These are phyloP conservation scores for Anagrus nilaparvatae DNA, from an alignment of 1,140 invertebrate species.

Conservation along the genomic window DNA sequence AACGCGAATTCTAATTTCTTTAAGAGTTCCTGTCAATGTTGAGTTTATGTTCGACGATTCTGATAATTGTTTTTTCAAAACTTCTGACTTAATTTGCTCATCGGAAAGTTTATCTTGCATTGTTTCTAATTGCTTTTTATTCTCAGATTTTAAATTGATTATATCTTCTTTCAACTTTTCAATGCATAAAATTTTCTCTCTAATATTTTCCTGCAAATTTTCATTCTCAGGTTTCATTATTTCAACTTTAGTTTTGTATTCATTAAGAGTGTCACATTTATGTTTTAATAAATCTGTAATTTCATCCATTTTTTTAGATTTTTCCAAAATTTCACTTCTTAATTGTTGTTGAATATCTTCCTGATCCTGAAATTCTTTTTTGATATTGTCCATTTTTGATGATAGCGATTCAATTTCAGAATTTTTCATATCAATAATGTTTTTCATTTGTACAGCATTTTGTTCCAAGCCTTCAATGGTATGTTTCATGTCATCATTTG, in stretches of 20 bases:
- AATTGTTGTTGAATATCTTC: conserved; percentile 19
- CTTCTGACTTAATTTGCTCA: conserved; percentile 20
- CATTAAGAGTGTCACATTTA: conserved; percentile 31
- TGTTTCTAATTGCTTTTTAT: conserved; percentile 13
- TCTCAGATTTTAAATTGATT: conserved; percentile 21
- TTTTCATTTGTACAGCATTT: conserved; percentile 20
- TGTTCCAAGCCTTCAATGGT: conserved; percentile 23
- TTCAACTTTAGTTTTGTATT: conserved; percentile 33
- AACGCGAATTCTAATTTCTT: conserved; percentile 19
- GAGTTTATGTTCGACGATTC: conserved; percentile 25
- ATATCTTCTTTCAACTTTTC: conserved; percentile 29
- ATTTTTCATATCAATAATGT: conserved; percentile 23
- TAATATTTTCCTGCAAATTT: conserved; percentile 23
- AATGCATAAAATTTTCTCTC: conserved; percentile 18
- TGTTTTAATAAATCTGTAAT: conserved; percentile 26
- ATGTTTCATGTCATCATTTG: conserved; percentile 24
- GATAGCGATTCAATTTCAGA: conserved; percentile 20
- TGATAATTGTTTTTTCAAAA: conserved; percentile 22
- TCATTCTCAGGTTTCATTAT: conserved; percentile 28
- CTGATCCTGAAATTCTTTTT: conserved; percentile 19
- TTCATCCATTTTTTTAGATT: conserved; percentile 22
- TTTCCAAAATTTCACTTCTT: conserved; percentile 19
- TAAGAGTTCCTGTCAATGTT: conserved; percentile 15
- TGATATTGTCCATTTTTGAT: conserved; percentile 17
- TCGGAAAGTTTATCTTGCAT: conserved; percentile 23